phyloP scores from a whole-genome alignment of 2,113 vertebrate genomes.

The Myrmecophaga tridactyla region DNA sequence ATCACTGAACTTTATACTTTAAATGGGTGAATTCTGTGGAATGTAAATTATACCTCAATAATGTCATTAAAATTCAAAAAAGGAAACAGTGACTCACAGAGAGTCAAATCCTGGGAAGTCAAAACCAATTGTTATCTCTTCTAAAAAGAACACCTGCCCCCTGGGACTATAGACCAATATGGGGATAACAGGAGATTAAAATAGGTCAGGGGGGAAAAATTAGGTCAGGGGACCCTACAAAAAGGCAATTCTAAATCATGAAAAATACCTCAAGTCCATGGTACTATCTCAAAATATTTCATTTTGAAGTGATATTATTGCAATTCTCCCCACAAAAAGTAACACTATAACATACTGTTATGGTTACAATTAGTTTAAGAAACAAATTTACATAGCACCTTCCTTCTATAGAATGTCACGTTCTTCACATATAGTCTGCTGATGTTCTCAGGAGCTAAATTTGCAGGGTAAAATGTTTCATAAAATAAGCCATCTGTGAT shows the following conservation, averaged over 20 bases:
- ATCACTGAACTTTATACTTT: no score
- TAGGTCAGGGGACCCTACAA: slow-evolving; percentile 44
- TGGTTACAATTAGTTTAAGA: slow-evolving; percentile 48
- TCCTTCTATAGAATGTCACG: slow-evolving; percentile 21
- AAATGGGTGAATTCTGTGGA: neutral
- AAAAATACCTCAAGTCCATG: slow-evolving; percentile 78
- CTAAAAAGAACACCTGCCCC: slow-evolving; percentile 46
- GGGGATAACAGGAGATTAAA: slow-evolving; percentile 68
- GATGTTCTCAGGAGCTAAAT: slow-evolving; percentile 11
- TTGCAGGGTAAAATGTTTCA: slow-evolving; percentile 9
- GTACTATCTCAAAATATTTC: slow-evolving; percentile 75
- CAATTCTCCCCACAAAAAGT: slow-evolving; percentile 36
- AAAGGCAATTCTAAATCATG: slow-evolving; percentile 45
- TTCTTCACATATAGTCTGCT: neutral
- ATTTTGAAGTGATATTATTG: slow-evolving; percentile 70
- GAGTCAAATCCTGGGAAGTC: slow-evolving; percentile 24
- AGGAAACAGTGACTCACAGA: neutral
- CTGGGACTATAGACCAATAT: neutral
- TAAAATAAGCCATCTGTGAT: slow-evolving; percentile 16
- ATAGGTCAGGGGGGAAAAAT: slow-evolving; percentile 68
- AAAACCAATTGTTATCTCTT: slow-evolving; percentile 59
- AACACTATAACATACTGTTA: slow-evolving; percentile 65
- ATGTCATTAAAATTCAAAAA: neutral
- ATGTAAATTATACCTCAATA: slow-evolving; percentile 9
- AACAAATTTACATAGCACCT: slow-evolving; percentile 16